Evolutionary conservation across 2,888 invertebrate species (phyloP).

Genomic region (Periphyllus acericola): DNA sequence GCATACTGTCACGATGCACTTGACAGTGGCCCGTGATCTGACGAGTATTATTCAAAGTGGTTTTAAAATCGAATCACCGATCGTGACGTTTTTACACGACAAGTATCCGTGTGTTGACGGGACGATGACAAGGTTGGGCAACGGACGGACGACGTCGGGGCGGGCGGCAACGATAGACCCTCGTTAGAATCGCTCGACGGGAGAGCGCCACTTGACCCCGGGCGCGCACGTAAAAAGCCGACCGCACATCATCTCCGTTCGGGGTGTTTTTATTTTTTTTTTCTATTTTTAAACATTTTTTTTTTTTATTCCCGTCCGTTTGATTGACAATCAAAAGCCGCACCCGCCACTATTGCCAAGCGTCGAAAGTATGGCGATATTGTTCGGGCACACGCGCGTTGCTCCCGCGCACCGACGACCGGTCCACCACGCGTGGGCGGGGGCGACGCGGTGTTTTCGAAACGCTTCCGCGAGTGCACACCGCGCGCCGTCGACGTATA

Average conservation of each 20-base stretch:
- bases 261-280: not conserved
- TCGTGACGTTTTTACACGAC: not conserved
- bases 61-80: conserved; percentile 27
- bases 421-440: too few species aligned
- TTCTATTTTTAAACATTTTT: not conserved
- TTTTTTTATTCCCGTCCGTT: conserved; percentile 6
- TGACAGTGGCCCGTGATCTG: too few species aligned
- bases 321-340: conserved; percentile 54
- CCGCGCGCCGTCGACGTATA: too few species aligned
- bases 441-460: too few species aligned
- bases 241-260: conserved; percentile 4
- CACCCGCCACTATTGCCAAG: conserved; percentile 21
- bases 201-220: conserved; percentile 47
- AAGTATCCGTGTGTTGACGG: not conserved
- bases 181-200: conserved; percentile 25
- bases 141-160: not conserved
- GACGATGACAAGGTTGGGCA: conserved; percentile 6
- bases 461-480: too few species aligned
- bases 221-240: not conserved
- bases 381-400: not conserved
- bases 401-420: not conserved
- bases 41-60: too few species aligned
- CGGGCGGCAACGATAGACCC: not conserved
- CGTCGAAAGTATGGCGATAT: not conserved
- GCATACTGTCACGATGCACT: too few species aligned